These are phyloP conservation scores for Etheostoma perlongum DNA, from an alignment of 2,797 vertebrate genomes.

Conservation along the genomic window DNA sequence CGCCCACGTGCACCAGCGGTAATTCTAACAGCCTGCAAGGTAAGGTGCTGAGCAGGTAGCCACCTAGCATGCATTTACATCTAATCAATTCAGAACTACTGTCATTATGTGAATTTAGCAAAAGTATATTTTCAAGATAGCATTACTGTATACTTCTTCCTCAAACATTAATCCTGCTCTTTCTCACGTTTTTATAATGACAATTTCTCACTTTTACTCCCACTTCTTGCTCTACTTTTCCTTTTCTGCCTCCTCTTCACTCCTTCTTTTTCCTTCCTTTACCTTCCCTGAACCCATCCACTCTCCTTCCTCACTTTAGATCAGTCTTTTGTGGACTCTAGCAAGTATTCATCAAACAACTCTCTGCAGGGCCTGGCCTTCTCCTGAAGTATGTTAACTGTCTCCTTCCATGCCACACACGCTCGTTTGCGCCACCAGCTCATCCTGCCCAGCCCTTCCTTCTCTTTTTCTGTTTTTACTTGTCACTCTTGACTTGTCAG, in stretches of 20 bases:
- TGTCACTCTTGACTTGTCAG: constrained; percentile 72
- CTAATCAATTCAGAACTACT: background rate
- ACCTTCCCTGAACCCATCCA: constrained; percentile 77
- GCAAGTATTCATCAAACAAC: constrained; percentile 96
- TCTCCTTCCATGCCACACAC: constrained; percentile 60
- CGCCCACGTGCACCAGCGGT: constrained; percentile 97
- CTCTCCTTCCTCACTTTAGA: constrained; percentile 87
- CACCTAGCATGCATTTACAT: background rate
- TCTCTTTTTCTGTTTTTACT: constrained; percentile 72
- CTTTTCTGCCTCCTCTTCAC: constrained; percentile 55
- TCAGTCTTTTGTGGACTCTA: constrained; percentile 98
- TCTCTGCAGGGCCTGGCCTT: constrained; percentile 96
- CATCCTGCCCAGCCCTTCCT: constrained; percentile 77
- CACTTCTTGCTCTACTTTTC: constrained; percentile 47
- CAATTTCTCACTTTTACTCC: constrained; percentile 62
- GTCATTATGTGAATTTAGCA: background rate
- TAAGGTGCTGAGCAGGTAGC: constrained; percentile 66
- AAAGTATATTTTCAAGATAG: background rate
- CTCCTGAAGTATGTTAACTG: constrained; percentile 94
- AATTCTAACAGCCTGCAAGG: constrained; percentile 99
- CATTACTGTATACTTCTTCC: constrained; percentile 5
- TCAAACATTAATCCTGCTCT: constrained; percentile 51
- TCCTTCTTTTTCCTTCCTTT: constrained; percentile 44
- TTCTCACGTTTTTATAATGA: constrained; percentile 50
- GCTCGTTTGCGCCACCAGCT: constrained; percentile 78